phyloP scores from a whole-genome alignment of 2,797 vertebrate species.

The Sebastes steindachneri region DNA sequence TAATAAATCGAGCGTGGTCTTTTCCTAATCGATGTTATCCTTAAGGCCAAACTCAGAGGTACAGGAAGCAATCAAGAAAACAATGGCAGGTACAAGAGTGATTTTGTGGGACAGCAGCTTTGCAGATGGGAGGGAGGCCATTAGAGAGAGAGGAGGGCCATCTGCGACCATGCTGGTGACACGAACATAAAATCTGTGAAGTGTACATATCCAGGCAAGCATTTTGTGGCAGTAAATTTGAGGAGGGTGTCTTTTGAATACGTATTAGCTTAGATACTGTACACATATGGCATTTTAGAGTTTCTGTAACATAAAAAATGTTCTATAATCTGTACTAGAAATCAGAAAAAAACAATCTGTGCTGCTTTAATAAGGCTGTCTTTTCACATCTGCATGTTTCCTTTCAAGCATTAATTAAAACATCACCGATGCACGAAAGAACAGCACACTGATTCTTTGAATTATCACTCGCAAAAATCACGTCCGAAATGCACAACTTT shows the following conservation, averaged over 20 bases:
- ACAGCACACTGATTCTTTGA: neutral
- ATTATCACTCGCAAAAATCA: neutral
- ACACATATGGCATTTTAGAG: neutral
- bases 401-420: neutral
- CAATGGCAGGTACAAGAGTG: slow-evolving; percentile 62
- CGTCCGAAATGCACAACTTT: neutral
- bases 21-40: slow-evolving; percentile 78
- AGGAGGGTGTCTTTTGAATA: neutral
- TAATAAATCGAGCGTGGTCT: slow-evolving; percentile 66
- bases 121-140: slow-evolving; percentile 15
- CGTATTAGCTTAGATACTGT: neutral
- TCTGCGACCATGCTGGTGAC: slow-evolving; percentile 14
- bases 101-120: slow-evolving; percentile 47
- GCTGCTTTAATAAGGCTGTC: neutral
- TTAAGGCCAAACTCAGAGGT: slow-evolving; percentile 72
- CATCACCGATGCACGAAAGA: neutral
- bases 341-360: neutral
- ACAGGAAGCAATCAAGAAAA: slow-evolving; percentile 73
- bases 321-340: neutral
- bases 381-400: neutral
- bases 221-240: neutral
- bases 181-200: slow-evolving; percentile 16
- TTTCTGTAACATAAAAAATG: neutral
- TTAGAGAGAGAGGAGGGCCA: slow-evolving; percentile 4
- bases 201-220: neutral